These are phyloP conservation scores for Aphrocallistes beatrix DNA, from an alignment of 37 sponge, comb jelly and placozoan species.

Conservation along the genomic window DNA sequence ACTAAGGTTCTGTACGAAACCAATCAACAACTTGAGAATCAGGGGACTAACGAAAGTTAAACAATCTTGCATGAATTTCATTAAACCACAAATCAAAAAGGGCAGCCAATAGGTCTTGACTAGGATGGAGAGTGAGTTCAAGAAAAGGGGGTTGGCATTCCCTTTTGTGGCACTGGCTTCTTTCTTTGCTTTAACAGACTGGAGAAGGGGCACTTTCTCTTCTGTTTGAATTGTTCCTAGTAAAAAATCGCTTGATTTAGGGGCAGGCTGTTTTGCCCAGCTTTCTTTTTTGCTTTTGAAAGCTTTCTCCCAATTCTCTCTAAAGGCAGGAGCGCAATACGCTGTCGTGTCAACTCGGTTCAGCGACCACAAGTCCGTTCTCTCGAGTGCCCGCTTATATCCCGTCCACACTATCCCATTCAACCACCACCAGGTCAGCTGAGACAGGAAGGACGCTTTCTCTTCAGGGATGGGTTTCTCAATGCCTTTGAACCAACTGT, in stretches of 20 bases:
- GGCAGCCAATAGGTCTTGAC: constrained; percentile 26
- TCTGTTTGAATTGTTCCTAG: background rate
- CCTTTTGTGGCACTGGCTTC: no score
- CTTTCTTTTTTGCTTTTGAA: background rate
- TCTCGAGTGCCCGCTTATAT: constrained; percentile 25
- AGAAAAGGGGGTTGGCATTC: background rate
- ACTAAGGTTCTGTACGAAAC: constrained; percentile 22
- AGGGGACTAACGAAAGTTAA: constrained; percentile 43
- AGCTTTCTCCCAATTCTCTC: constrained; percentile 29
- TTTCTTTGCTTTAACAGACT: background rate
- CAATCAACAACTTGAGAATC: constrained; percentile 45
- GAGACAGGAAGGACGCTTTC: constrained; percentile 35
- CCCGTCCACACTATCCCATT: constrained; percentile 23
- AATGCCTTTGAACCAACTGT: background rate
- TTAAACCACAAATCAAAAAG: constrained; percentile 12
- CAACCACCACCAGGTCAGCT: constrained; percentile 29
- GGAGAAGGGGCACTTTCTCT: background rate
- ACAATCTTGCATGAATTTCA: constrained; percentile 32
- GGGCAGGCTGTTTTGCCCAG: background rate
- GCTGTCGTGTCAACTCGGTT: constrained; percentile 23
- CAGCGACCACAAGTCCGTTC: constrained; percentile 30
- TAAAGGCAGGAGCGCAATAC: constrained; percentile 22
- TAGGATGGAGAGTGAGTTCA: background rate
- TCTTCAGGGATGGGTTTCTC: constrained; percentile 32
- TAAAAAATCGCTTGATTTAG: background rate